Conservation (phyloP, 2,797 vertebrate species). For the Urophycis tenuis region DNA sequence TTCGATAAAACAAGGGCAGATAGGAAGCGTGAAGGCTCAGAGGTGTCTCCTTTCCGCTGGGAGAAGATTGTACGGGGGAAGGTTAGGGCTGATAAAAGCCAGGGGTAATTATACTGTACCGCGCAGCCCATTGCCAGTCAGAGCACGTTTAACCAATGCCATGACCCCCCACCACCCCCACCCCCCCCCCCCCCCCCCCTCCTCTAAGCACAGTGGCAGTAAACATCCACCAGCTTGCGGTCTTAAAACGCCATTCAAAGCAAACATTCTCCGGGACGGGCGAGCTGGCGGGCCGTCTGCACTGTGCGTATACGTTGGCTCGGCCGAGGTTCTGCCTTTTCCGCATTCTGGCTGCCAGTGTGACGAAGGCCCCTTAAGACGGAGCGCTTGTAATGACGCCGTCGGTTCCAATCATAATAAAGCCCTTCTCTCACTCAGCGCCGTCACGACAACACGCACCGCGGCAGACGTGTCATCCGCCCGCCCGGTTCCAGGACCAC, state of each 20-base stretch:
- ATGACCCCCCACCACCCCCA: no score
- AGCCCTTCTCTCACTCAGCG: neutral
- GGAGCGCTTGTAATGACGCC: neutral
- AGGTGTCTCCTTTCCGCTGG: conserved; percentile 62
- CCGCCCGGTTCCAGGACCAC: no score
- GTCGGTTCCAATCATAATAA: conserved; percentile 1
- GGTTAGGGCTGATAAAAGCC: conserved; percentile 61
- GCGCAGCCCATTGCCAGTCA: conserved; percentile 55
- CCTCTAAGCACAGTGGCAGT: neutral
- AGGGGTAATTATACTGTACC: conserved; percentile 59
- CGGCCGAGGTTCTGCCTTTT: neutral
- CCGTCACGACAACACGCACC: neutral
- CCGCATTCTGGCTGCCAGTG: neutral
- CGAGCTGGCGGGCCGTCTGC: no score
- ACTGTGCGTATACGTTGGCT: neutral
- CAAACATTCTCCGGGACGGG: conserved; percentile 3
- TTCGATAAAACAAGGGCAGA: conserved; percentile 63
- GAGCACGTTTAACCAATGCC: conserved; percentile 53
- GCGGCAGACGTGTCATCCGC: neutral
- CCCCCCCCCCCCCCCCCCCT: no score
- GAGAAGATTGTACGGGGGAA: conserved; percentile 61
- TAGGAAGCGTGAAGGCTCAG: conserved; percentile 65
- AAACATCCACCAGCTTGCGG: neutral
- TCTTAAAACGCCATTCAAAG: neutral
- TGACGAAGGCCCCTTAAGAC: neutral